Base-by-base conservation (phyloP, 2,797 vertebrate genomes). In the Pitangus sulphuratus region DNA sequence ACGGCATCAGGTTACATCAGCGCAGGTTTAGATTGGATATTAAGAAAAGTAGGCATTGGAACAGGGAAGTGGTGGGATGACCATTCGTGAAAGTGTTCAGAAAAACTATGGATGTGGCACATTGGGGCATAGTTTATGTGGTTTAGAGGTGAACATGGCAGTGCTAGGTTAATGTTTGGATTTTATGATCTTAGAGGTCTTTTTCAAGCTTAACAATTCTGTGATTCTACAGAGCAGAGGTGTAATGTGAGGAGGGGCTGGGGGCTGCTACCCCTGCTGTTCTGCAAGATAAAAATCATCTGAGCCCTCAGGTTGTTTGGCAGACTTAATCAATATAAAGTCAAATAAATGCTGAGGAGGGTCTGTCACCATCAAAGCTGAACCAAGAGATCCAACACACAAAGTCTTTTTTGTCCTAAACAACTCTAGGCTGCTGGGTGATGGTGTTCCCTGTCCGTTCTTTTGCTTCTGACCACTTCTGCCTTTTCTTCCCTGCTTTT, bases 241-340 rank as follows among this genome's bases (percentile, higher is more conserved):
- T 19, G 19, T 48, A 44, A 6, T 1, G 8, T 2, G 14, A 8
- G 37, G 16, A 2, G 3, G 21, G 42, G 28, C 72, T 12, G 26
- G 39, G 53, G 33, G 50, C 54, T 54, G 39, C 26, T 7, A 5
- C n/a, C 17, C 19, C 53, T 19, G 44, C 50, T 4, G 5, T 40
- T 40, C 25, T 1, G 0, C 2, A 1, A 26, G 11, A 2, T 5
- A 17, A 11, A 64, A 64, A 12, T 15, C 22, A 16, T 2, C 28
- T 0, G 26, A 72, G 33, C 3, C 61, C 40, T 30, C 8, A 2
- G 11, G 60, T 24, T 37, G 57, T 28, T 74, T 30, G 48, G 45
- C 33, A 15, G 19, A 6, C 4, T 1, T 42, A 65, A 15, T 9
- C 39, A 33, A 4, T 3, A 4, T 8, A 1, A 31, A 39, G 37